Evolutionary conservation across 1,140 invertebrate species (phyloP), one percentile per base, ranked within the genome.

Genomic region (Drosophila tani): DNA sequence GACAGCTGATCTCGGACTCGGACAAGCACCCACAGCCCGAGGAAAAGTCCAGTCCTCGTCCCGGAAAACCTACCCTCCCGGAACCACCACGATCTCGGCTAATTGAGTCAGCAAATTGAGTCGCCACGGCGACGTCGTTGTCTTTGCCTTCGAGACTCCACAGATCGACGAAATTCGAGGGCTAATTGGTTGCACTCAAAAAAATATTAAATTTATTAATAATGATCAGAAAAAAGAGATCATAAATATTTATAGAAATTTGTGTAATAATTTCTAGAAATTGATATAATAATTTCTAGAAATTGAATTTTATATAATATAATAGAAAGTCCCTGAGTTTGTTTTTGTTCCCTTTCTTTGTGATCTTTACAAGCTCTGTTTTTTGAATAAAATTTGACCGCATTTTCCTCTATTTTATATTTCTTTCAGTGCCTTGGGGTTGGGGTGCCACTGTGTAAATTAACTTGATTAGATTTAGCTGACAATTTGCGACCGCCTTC

Each of bases 401-500:
- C 3, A 5, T 47, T 21, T 32, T 65, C 50, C 4, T 6, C 0
- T 2, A 17, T n/a, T 0, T 75, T 40, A 0, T 1, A 8, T 63
- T 27, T 75, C 32, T 51, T 27, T 59, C 56, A 32, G 81, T 78
- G 81, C 64, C 51, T 17, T 5, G 12, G 55, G 62, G 5, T 40
- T 68, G 43, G 77, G 51, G 80, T 65, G 69, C 51, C 73, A 56
- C 64, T 80, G 84, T 69, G 81, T 81, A 78, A 87, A 88, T 88
- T 88, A 87, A 88, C 69, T 88, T 88, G 84, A 87, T 87, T 88
- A 88, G 84, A 88, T 88, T 87, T 88, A 83, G 73, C 63, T 70
- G 64, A 69, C 84, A 84, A 88, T 81, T 88, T 88, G 80, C 71
- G 64, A 27, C 63, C 35, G 19, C 38, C 35, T 27, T 24, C 65